Conservation (phyloP, 30 jellyfish, hydroid and myxozoan species). For the Cassiopea andromeda region DNA sequence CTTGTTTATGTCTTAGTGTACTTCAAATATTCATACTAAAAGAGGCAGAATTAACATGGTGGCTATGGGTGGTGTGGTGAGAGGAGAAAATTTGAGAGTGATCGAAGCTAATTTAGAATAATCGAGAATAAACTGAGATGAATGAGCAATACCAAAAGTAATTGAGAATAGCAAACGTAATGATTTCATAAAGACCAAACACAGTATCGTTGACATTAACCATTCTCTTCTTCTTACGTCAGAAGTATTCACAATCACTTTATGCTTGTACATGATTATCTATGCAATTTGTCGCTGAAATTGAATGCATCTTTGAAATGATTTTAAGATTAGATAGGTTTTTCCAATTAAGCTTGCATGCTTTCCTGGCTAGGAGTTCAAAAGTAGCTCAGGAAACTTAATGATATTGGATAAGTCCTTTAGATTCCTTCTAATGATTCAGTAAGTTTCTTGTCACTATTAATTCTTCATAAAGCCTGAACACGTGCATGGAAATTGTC, state of each 20-base stretch:
- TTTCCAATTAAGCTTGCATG: constrained; percentile 1
- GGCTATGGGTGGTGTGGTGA: too few species aligned
- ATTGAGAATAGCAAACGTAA: too few species aligned
- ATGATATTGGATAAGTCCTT: not conserved
- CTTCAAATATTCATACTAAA: too few species aligned
- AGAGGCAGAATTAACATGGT: too few species aligned
- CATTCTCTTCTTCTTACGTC: not conserved
- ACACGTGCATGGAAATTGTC: constrained; percentile 2
- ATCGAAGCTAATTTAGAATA: too few species aligned
- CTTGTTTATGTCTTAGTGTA: too few species aligned
- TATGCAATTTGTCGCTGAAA: not conserved
- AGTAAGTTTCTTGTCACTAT: not conserved
- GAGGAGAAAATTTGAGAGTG: too few species aligned
- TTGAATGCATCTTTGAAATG: not conserved
- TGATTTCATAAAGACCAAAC: too few species aligned
- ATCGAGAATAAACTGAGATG: not conserved
- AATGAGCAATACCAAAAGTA: too few species aligned
- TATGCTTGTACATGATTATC: not conserved
- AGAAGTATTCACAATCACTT: not conserved
- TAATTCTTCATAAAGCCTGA: not conserved
- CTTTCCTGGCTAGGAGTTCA: not conserved
- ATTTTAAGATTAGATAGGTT: not conserved
- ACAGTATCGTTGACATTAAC: too few species aligned
- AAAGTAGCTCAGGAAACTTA: not conserved
- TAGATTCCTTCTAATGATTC: not conserved